Conservation (phyloP, 2,113 vertebrate genomes). For the Mormyrus iriodes region DNA sequence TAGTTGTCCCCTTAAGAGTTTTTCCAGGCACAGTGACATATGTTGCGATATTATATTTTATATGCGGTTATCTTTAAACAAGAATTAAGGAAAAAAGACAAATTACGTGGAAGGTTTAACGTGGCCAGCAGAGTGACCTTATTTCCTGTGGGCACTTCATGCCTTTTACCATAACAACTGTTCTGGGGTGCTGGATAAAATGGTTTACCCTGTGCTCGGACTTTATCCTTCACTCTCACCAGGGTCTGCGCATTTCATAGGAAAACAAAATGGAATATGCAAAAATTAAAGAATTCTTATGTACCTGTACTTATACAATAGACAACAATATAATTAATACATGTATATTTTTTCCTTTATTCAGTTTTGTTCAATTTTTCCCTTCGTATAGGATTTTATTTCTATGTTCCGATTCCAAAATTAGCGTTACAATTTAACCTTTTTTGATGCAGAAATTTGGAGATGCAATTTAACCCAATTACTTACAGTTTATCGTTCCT, state of each 20-base stretch:
- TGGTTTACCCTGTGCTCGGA: background rate
- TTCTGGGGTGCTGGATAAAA: background rate
- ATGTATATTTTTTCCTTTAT: background rate
- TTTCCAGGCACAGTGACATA: background rate
- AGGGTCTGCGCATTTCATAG: too few species aligned
- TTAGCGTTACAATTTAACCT: too few species aligned
- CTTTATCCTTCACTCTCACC: background rate
- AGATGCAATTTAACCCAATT: too few species aligned
- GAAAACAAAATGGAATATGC: background rate
- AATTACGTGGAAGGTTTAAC: background rate
- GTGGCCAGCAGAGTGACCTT: background rate
- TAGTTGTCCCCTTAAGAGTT: background rate
- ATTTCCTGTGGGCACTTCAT: background rate
- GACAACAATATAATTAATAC: too few species aligned
- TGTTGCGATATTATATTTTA: background rate
- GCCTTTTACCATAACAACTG: too few species aligned
- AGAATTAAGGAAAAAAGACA: background rate
- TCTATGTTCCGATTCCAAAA: background rate
- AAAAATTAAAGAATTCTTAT: background rate
- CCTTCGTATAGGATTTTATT: background rate
- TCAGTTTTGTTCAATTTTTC: background rate
- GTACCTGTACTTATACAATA: background rate
- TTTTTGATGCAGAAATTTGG: too few species aligned
- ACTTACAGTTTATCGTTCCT: too few species aligned
- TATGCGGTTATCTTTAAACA: background rate